phyloP scores from a whole-genome alignment of 2,888 invertebrate genomes.

The Tetanocera ferruginea region DNA sequence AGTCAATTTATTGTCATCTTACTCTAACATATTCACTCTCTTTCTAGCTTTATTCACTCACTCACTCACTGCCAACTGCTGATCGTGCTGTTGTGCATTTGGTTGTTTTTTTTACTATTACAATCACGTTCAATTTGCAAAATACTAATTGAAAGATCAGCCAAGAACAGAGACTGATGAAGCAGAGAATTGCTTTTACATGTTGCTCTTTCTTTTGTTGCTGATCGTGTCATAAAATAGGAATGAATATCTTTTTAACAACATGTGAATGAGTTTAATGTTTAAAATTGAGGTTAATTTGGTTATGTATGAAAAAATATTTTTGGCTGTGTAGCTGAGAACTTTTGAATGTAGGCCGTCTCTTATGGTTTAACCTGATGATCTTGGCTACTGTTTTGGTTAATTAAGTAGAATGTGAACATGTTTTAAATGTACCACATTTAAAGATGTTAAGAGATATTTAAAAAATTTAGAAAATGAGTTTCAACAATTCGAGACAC shows the following conservation, averaged over 20 bases:
- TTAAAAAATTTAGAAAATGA: no score
- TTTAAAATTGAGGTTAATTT: constrained; percentile 32
- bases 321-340: background rate
- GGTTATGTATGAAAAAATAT: constrained; percentile 12
- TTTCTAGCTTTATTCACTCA: background rate
- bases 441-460: no score
- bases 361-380: no score
- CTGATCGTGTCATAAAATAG: background rate
- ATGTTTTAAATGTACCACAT: no score
- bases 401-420: no score
- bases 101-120: constrained; percentile 9
- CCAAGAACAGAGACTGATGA: constrained; percentile 52
- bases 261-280: background rate
- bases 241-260: background rate
- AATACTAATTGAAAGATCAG: constrained; percentile 65
- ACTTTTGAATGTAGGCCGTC: no score
- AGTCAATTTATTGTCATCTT: background rate
- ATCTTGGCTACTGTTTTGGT: no score
- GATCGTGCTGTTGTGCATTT: background rate
- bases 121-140: constrained; percentile 47
- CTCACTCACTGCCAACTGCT: background rate
- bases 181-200: background rate
- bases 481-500: no score
- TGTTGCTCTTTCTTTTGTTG: background rate
- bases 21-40: background rate